Base-by-base conservation (phyloP, 1,140 invertebrate species). In the Eulimnadia texana region DNA sequence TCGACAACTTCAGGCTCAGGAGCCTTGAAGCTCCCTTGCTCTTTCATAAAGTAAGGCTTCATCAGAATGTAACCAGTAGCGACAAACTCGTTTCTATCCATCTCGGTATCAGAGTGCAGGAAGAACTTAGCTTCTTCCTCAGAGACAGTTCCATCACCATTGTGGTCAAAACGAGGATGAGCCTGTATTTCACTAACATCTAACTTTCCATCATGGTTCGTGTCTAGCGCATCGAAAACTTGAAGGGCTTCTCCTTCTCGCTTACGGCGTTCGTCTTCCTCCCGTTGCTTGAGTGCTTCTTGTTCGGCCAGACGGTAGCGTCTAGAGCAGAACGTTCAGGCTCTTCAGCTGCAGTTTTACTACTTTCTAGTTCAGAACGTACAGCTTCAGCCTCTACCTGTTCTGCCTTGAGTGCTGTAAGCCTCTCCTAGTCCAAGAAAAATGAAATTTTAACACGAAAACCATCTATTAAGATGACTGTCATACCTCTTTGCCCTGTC, bases 111-210 rank as follows among this genome's bases (percentile, higher is more conserved):
- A 53, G 84, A 80, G 65, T 82, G 82, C 55, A 93, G 74, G 71
- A 90, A 91, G 70, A 81, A 87, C 70, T 85, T 82, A 2, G 84
- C 84, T 73, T 95, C 89, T 67, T 95, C 91, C 58, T 90, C 84
- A 49, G 83, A 80, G 51, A 93, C 88, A 61, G 80, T 78, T 9
- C 92, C 91, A 79, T 98, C 86, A 61, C 82, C 81, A 74, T 97
- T 85, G 65, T 82, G 84, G 75, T 97, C 93, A 77, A 97, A 91
- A 50, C 81, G 82, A 28, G 50, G 52, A 64, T 83, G 80, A 6
- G 80, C 77, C 74, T 85, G 83, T 13, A 98, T 72, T 75, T 98
- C 93, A 56, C 78, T 75, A 42, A 85, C 69, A 63, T 84, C 81
- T 50, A 96, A 71, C 57, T 84, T 80, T 63, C 80, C 83, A 76